Evolutionary conservation across 2,797 vertebrate species (phyloP).

Genomic region (Atherinosoma microstoma): DNA sequence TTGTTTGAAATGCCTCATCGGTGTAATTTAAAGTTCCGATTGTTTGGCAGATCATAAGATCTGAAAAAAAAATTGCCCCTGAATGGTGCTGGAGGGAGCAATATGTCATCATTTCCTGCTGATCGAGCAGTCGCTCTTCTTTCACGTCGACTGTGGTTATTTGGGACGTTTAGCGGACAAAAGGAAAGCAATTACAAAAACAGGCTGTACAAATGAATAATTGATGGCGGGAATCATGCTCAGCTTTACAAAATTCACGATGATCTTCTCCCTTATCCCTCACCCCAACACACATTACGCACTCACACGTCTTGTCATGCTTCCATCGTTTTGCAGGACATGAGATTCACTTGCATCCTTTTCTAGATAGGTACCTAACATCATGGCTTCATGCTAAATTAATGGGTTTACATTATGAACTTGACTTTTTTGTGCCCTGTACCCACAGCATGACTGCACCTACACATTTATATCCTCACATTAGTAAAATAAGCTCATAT

Average conservation of each 20-base stretch:
- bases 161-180: slow-evolving; percentile 75
- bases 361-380: background rate
- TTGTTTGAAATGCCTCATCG: background rate
- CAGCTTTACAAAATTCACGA: slow-evolving; percentile 71
- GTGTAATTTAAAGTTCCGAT: slow-evolving; percentile 2
- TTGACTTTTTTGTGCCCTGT: background rate
- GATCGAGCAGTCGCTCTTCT: slow-evolving; percentile 48
- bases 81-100: slow-evolving; percentile 30
- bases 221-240: slow-evolving; percentile 77
- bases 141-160: slow-evolving; percentile 61
- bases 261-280: slow-evolving; percentile 44
- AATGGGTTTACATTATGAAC: background rate
- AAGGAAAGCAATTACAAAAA: slow-evolving; percentile 74
- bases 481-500: slow-evolving; percentile 3
- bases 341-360: background rate
- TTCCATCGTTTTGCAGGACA: slow-evolving; percentile 11
- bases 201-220: slow-evolving; percentile 81
- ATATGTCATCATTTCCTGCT: slow-evolving; percentile 63
- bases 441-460: background rate
- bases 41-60: slow-evolving; percentile 12
- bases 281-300: slow-evolving; percentile 10
- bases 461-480: slow-evolving; percentile 17
- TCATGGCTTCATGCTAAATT: background rate
- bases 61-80: background rate
- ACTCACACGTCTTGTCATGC: background rate